Evolutionary conservation across 1,140 invertebrate genomes (phyloP), one percentile per base, ranked within the genome.

Genomic region (Oedothorax gibbosus): DNA sequence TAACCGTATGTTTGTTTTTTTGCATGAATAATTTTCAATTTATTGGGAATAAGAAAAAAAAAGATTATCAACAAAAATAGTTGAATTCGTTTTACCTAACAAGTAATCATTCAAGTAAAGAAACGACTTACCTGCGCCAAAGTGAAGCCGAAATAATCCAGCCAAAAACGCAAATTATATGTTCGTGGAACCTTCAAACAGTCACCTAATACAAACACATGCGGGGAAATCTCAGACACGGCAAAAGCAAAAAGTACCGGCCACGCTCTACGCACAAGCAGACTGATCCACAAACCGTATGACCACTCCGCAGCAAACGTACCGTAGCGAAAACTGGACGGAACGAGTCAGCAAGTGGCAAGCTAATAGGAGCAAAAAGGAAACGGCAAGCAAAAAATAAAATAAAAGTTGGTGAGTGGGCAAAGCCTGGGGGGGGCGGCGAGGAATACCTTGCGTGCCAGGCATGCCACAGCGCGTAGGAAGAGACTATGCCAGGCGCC

Each of bases 381-480:
- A 56, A 56, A 56, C 18, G 49, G 49, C n/a, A 20, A 20, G 21
- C 62, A 62, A 82, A 18, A 76, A 76, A n/a, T 50, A 62, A 72
- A 72, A 72, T 62, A 15, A 69, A 80, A 69, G 69, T 72, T 20
- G 64, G 68, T 64, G 80, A 71, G 66, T 80, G 78, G 78, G 78
- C 66, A 80, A 51, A 73, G 80, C 80, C 68, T 53, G 56, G 56
- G 56, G 56, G 77, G 80, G 80, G 15, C 57, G 21, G 35, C 62
- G 21, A 49, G 54, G 69, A 60, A 82, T 82, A 69, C 69, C 69
- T 65, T 15, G 69, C 80, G 68, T 82, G 54, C 79, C 80, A 82
- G 56, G 73, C 72, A 82, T 82, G 69, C 80, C 80, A 56, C 56
- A 50, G 56, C 80, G 68, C 64, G 80, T 73, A 73, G 80, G 80